Percentiles rank a stretch among this genome's conserved stretches.
phyloP scores from a whole-genome alignment of 2,888 invertebrate genomes.

The Petrolisthes cinctipes region DNA sequence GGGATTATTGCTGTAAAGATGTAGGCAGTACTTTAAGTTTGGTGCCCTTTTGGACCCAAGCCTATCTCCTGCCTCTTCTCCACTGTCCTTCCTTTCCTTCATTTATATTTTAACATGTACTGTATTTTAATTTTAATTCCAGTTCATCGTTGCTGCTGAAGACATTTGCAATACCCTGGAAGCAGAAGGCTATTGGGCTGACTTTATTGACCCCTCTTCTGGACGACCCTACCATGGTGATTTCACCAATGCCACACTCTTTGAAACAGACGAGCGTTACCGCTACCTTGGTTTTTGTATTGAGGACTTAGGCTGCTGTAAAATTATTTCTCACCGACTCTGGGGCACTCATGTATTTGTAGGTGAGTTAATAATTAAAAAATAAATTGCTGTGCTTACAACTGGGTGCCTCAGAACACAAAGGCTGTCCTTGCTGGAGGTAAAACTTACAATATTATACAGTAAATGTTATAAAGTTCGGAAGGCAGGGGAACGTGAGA shows the following conservation, averaged over 20 bases:
- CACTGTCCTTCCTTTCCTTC: too few species aligned
- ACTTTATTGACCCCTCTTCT: constrained; percentile 89
- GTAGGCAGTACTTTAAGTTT: not conserved
- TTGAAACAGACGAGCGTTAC: constrained; percentile 64
- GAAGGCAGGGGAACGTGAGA: too few species aligned
- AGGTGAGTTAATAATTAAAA: constrained; percentile 67
- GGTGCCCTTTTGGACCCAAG: too few species aligned
- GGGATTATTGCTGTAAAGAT: too few species aligned
- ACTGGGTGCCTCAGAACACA: too few species aligned
- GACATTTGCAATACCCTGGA: constrained; percentile 81
- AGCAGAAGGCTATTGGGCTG: constrained; percentile 85
- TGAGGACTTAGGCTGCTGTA: constrained; percentile 80
- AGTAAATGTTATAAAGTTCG: too few species aligned
- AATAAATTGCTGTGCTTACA: too few species aligned
- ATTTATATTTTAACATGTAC: not conserved
- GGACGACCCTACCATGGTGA: constrained; percentile 81
- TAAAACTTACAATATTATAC: too few species aligned
- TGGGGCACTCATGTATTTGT: constrained; percentile 74
- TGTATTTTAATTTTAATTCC: constrained; percentile 34
- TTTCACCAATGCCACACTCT: constrained; percentile 73
- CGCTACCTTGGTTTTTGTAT: constrained; percentile 80
- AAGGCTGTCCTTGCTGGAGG: too few species aligned
- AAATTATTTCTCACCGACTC: constrained; percentile 76
- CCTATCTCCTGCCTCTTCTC: too few species aligned
- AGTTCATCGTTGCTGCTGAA: constrained; percentile 85